Base-by-base conservation (phyloP, 35 echinoderm and acorn worm species). In the Apostichopus japonicus region DNA sequence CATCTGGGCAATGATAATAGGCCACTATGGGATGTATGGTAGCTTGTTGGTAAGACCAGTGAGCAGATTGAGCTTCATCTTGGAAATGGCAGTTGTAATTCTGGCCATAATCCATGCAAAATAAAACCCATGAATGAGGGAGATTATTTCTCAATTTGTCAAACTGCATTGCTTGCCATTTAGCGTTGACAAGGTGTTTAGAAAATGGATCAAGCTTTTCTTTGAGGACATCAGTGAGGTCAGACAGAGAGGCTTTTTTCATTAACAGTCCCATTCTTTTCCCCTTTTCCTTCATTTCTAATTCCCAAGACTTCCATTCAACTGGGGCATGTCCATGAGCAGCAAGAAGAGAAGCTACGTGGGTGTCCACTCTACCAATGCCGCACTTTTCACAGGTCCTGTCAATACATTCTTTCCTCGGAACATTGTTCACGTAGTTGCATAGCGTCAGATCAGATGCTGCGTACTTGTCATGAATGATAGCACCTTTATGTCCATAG, bases 21-120 rank as follows among this genome's bases (percentile, higher is more conserved):
- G 82, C 94, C 17, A 95, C 90, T 72, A 95, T 54, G 8, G 94
- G 91, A 77, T 95, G 94, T 65, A 95, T 95, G 21, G 94, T 95
- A 1, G 90, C 90, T 59, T 95, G 94, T 9, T 92, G 23, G 65
- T 95, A 92, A 0, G 90, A 78, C 94, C 90, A 95, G 65, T 95
- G 94, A 14, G 94, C 94, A 65, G 90, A 86, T 54, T 95, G 94
- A 33, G 94, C 94, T 71, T 95, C 90, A 23, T 92, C 90, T 72
- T 95, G 94, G 61, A 80, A 92, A 27, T 92, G 90, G 56, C 94
- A 95, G 63, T 86, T 95, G 24, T 95, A 95, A 72, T 95, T 95
- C 52, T 95, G 80, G 5, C 53, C 93, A 90, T 65, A 94, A 83
- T 94, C 86, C 72, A 92, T 84, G 79, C 93, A 94, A 25, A 96